phyloP scores from a whole-genome alignment of 30 jellyfish, hydroid and myxozoan genomes.

The Phacellophora camtschatica region DNA sequence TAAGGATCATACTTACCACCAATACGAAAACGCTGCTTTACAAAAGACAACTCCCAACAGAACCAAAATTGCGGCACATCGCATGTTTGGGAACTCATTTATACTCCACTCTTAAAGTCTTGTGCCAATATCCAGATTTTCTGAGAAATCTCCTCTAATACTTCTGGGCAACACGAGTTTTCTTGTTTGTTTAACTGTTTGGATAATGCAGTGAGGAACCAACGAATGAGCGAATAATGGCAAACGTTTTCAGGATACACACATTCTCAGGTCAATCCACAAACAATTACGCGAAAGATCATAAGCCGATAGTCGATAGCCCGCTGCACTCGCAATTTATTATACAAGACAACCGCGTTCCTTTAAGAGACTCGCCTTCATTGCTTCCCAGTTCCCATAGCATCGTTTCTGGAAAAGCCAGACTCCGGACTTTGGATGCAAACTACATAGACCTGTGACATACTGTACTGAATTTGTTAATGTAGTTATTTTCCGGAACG shows the following conservation, averaged over 20 bases:
- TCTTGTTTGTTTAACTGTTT: slow-evolving; percentile 39
- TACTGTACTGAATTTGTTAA: too few relatives aligned
- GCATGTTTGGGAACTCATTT: slow-evolving; percentile 23
- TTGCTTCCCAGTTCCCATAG: slow-evolving; percentile 60
- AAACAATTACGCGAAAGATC: slow-evolving; percentile 40
- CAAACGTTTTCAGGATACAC: slow-evolving; percentile 48
- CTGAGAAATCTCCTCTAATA: not conserved
- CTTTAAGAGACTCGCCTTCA: slow-evolving; percentile 20
- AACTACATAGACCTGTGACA: too few relatives aligned
- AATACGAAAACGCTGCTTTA: slow-evolving; percentile 22
- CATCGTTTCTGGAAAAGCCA: slow-evolving; percentile 11
- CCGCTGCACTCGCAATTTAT: slow-evolving; percentile 54
- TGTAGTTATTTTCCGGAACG: too few relatives aligned
- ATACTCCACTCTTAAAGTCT: not conserved
- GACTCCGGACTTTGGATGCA: slow-evolving; percentile 29
- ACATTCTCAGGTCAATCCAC: slow-evolving; percentile 64
- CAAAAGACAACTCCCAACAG: not conserved
- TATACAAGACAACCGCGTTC: slow-evolving; percentile 46
- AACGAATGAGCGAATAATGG: slow-evolving; percentile 35
- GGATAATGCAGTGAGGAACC: slow-evolving; percentile 45
- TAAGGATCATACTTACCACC: slow-evolving; percentile 34
- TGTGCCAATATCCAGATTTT: not conserved
- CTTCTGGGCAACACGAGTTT: slow-evolving; percentile 24
- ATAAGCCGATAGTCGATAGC: slow-evolving; percentile 58
- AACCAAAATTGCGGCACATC: slow-evolving; percentile 4